phyloP scores from a whole-genome alignment of 2,797 vertebrate genomes.

The Acanthornis magna region DNA sequence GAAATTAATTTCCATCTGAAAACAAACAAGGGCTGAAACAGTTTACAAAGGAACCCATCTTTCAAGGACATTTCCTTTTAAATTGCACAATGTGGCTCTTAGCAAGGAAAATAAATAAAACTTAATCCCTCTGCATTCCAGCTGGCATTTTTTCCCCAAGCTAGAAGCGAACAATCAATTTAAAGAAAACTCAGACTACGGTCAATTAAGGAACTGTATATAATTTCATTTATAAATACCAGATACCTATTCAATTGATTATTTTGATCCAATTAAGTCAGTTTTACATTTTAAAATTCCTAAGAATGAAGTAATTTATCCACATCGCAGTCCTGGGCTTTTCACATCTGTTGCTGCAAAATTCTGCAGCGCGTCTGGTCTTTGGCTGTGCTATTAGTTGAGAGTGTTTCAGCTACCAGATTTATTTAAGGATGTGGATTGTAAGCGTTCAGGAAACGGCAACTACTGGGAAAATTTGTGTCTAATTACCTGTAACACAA shows the following conservation, averaged over 20 bases:
- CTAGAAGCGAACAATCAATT: conserved; percentile 35
- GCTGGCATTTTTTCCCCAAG: conserved; percentile 53
- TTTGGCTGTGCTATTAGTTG: background rate
- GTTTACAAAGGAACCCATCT: conserved; percentile 53
- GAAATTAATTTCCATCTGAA: conserved; percentile 49
- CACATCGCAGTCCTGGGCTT: background rate
- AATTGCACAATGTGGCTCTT: conserved; percentile 42
- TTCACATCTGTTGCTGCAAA: conserved; percentile 30
- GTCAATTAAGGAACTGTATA: conserved; percentile 10
- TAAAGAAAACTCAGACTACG: conserved; percentile 25
- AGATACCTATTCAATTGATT: conserved; percentile 23
- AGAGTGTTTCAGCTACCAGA: conserved; percentile 27
- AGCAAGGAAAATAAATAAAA: conserved; percentile 65
- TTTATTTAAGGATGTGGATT: background rate
- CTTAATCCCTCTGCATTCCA: conserved; percentile 60
- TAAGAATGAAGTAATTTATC: background rate
- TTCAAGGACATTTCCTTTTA: conserved; percentile 59
- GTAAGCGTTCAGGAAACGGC: background rate
- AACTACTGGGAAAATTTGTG: background rate
- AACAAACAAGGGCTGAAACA: conserved; percentile 52
- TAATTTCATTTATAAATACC: conserved; percentile 23
- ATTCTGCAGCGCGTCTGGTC: background rate
- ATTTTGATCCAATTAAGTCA: conserved; percentile 17
- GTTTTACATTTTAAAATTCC: conserved; percentile 28
- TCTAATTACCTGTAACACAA: background rate